Base-by-base conservation (phyloP, 2,113 vertebrate species). In the Coryphaenoides rupestris region DNA sequence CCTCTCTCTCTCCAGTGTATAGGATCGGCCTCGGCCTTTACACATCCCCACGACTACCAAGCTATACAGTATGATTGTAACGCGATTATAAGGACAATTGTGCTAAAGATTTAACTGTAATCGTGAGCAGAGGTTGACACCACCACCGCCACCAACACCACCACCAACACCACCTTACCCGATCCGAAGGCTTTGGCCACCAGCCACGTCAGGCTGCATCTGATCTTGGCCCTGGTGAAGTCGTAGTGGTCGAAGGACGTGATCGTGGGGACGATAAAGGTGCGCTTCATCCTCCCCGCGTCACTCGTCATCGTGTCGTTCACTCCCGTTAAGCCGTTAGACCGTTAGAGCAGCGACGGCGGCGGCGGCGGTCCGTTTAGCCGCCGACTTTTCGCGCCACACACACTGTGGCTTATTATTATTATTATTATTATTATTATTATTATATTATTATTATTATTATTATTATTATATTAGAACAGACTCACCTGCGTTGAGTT, bases 161-260 rank as follows among this genome's bases (percentile, higher is more conserved):
- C 49, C 46, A 52, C 55, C 55, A 71, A 67, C 85, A 57, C 79
- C 88, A 84, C 95, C 87, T n/a, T 93, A 99, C 97, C 97, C 89
- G 97, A 95, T 76, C 97, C 96, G 80, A 95, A 98, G 76, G 96
- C 96, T 85, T 99, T 99, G 90, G 95, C 96, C 83, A 98, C 94
- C 77, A 98, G 92, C 97, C 97, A 99, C 75, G 95, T 94, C 84
- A 99, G 88, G 85, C 94, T 98, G 90, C 95, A 95, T 49, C 94
- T 94, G 76, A 94, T 91, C 81, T 99, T 99, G 78, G 96, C 95
- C 87, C 96, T 91, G 79, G 90, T 88, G 65, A 98, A 97, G 71
- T 98, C 96, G 63, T 98, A 98, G 82, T 98, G 95, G 69, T 98
- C 97, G 66, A 98, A 97, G 65, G 94, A 92, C 78, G 92, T 96